Conservation (phyloP, 2,113 vertebrate genomes). For the Mus musculus region GRCm39 chr3:107648501-107649000, state of each 20-base stretch:
- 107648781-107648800: not conserved
- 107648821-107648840: not conserved
- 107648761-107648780: slow-evolving; percentile 52
- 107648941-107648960: not conserved
- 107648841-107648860: not conserved
- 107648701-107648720: not conserved
- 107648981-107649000: not conserved
- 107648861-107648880: not conserved
- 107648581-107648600: not conserved
- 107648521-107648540: slow-evolving; percentile 63
- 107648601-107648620: slow-evolving; percentile 55
- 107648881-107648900: not conserved
- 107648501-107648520: slow-evolving; percentile 74
- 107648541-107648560: slow-evolving; percentile 1
- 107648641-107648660: slow-evolving; percentile 64
- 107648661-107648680: slow-evolving; percentile 14
- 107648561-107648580: slow-evolving; percentile 21
- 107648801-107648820: not conserved
- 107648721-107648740: slow-evolving; percentile 71
- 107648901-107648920: slow-evolving; percentile 28
- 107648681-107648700: slow-evolving; percentile 54
- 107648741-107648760: slow-evolving; percentile 67
- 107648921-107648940: slow-evolving; percentile 45
- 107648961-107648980: not conserved
- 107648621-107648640: slow-evolving; percentile 58